Percentiles rank a stretch among this genome's conserved stretches.
phyloP scores from a whole-genome alignment of 35 echinoderm and acorn worm species.

The Anneissia japonica region DNA sequence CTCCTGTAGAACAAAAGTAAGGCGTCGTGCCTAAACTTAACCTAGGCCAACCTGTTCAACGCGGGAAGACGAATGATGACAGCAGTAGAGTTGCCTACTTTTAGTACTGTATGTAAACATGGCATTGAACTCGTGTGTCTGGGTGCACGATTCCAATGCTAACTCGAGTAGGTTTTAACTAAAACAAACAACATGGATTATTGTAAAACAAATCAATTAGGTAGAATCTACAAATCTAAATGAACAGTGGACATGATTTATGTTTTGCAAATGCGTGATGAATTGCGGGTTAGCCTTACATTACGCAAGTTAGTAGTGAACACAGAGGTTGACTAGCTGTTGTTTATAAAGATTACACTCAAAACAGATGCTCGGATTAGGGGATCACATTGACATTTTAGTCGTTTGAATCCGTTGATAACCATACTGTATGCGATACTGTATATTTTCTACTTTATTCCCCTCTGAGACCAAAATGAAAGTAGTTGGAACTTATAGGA shows the following conservation, averaged over 20 bases:
- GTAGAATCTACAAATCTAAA: neutral
- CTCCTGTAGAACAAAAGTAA: too few relatives aligned
- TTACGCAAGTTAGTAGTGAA: neutral
- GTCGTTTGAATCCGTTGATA: neutral
- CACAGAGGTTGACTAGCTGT: neutral
- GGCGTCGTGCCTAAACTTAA: too few relatives aligned
- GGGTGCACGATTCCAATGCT: neutral
- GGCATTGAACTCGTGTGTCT: too few relatives aligned
- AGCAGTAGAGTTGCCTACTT: neutral
- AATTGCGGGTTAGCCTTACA: neutral
- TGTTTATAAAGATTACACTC: neutral
- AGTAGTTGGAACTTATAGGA: neutral
- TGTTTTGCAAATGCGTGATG: neutral
- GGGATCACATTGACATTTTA: neutral
- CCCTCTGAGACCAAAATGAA: neutral
- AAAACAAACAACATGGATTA: neutral
- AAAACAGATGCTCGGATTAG: neutral
- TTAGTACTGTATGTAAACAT: neutral
- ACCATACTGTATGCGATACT: neutral
- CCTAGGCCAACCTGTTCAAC: neutral
- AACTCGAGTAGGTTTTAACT: neutral
- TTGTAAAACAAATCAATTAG: neutral
- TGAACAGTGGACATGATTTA: neutral
- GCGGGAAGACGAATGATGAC: neutral
- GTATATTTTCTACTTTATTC: neutral